Base-by-base conservation (phyloP, 2,797 vertebrate genomes). In the Neosilurus hyrtlii region DNA sequence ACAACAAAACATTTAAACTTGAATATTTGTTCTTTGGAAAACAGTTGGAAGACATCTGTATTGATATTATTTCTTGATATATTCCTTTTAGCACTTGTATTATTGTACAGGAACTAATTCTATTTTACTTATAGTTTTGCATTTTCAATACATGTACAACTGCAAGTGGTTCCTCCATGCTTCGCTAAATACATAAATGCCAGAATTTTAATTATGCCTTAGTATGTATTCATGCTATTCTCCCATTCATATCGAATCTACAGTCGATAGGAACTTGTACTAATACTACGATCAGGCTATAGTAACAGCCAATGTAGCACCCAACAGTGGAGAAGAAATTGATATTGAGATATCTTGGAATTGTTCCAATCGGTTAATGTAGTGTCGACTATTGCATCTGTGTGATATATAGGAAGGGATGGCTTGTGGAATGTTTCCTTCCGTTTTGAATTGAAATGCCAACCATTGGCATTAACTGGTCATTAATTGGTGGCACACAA, bases 321-420 rank as follows among this genome's bases (percentile, higher is more conserved):
- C 83, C 59, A 76, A 62, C 79, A 72, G 66, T 54, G 35, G 68
- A 81, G 73, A 87, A 24, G 76, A 85, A 81, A 82, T 87, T 78
- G 86, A 85, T 86, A 81, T 87, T 86, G 80, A 86, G 59, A 88
- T 80, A 83, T 72, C 35, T 75, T 82, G 43, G 84, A 84, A 82
- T 84, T 89, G 85, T 86, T 87, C 87, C 85, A 80, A 84, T 91
- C 90, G 89, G 77, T 89, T 90, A 90, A 12, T 84, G 51, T 79
- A 66, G n/a, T 81, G 71, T 49, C 67, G 9, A 67, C 14, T 74
- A 26, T 75, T 74, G 26, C 75, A 18, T 80, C 49, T 83, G 71
- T 85, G 63, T 35, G 66, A 35, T 24, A 52, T 4, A 68, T 54
- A 63, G 8, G 22, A 43, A 52, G n/a, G 43, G 57, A 77, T 70